These are phyloP conservation scores for Drosophila nigrodunni DNA, from an alignment of 1,140 invertebrate genomes.

Conservation along the genomic window DNA sequence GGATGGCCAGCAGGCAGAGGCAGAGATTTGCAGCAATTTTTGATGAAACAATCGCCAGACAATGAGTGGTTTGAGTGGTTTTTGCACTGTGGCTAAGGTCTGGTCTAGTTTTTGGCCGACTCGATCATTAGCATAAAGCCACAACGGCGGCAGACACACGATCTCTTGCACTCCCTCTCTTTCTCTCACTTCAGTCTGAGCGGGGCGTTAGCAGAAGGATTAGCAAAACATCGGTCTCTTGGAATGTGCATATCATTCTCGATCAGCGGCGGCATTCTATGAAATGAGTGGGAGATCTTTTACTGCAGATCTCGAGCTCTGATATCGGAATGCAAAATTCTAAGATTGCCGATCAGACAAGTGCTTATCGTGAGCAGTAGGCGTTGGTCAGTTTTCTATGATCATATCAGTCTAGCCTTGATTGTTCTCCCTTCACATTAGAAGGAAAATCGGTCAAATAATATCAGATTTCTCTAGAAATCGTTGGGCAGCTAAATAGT, in stretches of 20 bases:
- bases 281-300: slow-evolving; percentile 20
- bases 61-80: slow-evolving; percentile 78
- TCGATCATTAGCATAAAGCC: slow-evolving; percentile 84
- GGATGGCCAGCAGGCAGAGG: slow-evolving; percentile 44
- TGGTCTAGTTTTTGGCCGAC: slow-evolving; percentile 69
- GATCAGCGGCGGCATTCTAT: slow-evolving; percentile 38
- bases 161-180: not conserved
- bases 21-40: slow-evolving; percentile 68
- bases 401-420: slow-evolving; percentile 42
- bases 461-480: slow-evolving; percentile 73
- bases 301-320: slow-evolving; percentile 32
- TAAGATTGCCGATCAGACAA: slow-evolving; percentile 71
- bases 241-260: slow-evolving; percentile 79
- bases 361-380: slow-evolving; percentile 61
- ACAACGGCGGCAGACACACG: slow-evolving; percentile 71
- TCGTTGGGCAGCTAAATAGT: slow-evolving; percentile 38
- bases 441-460: slow-evolving; percentile 25
- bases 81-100: slow-evolving; percentile 49
- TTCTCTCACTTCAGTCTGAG: slow-evolving; percentile 39
- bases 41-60: slow-evolving; percentile 66
- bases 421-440: slow-evolving; percentile 42
- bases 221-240: slow-evolving; percentile 42
- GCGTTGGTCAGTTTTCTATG: slow-evolving; percentile 21
- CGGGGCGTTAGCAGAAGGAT: slow-evolving; percentile 74
- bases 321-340: slow-evolving; percentile 15